phyloP scores from a whole-genome alignment of 2,797 vertebrate species.

The Molothrus ater region DNA sequence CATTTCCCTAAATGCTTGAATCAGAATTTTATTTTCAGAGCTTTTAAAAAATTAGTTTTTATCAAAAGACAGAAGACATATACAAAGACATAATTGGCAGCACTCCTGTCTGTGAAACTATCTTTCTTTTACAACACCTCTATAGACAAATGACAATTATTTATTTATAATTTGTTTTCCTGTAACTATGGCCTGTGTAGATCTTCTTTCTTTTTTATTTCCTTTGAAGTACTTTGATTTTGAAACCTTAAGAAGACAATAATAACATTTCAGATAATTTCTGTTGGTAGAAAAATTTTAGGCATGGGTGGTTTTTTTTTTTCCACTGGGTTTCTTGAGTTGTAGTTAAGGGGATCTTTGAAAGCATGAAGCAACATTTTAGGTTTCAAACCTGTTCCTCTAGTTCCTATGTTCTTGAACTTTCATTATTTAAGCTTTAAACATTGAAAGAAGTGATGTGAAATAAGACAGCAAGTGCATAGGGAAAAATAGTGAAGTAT shows the following conservation, averaged over 20 bases:
- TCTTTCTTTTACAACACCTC: background rate
- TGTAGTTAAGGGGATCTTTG: constrained; percentile 12
- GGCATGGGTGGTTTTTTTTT: background rate
- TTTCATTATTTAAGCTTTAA: constrained; percentile 56
- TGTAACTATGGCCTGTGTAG: background rate
- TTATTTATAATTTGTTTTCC: background rate
- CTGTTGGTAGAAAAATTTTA: background rate
- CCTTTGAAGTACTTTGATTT: background rate
- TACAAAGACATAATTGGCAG: background rate
- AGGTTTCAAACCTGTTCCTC: constrained; percentile 48
- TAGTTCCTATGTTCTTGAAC: constrained; percentile 52
- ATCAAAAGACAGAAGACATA: background rate
- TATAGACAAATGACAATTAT: background rate
- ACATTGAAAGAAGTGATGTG: constrained; percentile 54
- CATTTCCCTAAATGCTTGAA: background rate
- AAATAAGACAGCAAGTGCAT: constrained; percentile 39
- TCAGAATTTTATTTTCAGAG: background rate
- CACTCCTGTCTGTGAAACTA: background rate
- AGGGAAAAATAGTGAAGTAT: background rate
- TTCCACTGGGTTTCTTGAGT: background rate
- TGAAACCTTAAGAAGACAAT: background rate
- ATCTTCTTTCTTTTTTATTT: background rate
- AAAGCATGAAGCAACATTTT: constrained; percentile 1
- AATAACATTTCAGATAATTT: constrained; percentile 2
- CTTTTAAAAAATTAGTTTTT: background rate